Evolutionary conservation across 2,888 invertebrate genomes (phyloP), one percentile per base, ranked within the genome.

Genomic region (Lamellibrachia columna): DNA sequence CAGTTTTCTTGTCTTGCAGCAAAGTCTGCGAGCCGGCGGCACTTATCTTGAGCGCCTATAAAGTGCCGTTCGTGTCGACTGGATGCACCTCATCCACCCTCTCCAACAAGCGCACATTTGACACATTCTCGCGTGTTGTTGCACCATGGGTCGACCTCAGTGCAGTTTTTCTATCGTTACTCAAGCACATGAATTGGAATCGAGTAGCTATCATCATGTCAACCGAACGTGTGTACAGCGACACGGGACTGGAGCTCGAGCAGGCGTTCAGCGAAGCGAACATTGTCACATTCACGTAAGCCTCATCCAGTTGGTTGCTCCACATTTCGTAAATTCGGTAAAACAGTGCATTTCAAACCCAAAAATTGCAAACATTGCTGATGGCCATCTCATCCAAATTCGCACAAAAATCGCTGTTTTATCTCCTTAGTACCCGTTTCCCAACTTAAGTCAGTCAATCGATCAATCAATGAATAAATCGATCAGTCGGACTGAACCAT

Each of bases 41-140:
- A 3, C 91, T 91, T 22, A 11, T 91, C n/a, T 7, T 22, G 53
- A 28, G 22, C 9, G 53, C 53, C 4, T 22, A n/a, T 55, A 53
- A 91, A 53, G 1, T 91, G 11, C 91, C 91, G 53, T 91, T 91
- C 53, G 3, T 91, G 11, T 91, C 91, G 40, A 91, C 91, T 53
- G 91, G 55, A 91, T 91, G 91, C 22, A 91, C 91, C 2, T 2
- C 11, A 3, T 53, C 91, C 55, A 75, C 4, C 6, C 75, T 75
- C 22, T 75, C 75, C 22, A 22, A 75, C 15, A 75, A 75, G 22
- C 75, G n/a, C 75, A 75, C 75, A 15, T 75, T 75, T n/a, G 1
- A 15, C 0, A 75, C 75, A n/a, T 75, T 75, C 75, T 75, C 75
- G 22, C 75, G 75, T 22, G 75, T 75, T 22, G 75, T 75, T 75